phyloP scores from a whole-genome alignment of 2,113 vertebrate genomes.

The Mirounga angustirostris region DNA sequence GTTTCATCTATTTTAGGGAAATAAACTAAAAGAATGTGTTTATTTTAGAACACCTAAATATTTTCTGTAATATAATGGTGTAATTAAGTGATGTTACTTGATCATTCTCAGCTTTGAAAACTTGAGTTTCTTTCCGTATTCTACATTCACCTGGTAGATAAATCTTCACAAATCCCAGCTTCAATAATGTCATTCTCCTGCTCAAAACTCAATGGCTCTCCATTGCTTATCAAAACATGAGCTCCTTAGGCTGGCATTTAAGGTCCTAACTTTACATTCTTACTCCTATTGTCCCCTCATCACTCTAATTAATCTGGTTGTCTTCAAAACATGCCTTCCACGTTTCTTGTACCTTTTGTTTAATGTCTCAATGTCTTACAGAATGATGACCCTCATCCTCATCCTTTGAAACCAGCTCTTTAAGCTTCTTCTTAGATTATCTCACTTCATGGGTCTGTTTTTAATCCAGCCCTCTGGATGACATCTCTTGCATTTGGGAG shows the following conservation, averaged over 20 bases:
- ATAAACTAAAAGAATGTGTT: conserved; percentile 64
- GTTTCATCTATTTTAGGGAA: conserved; percentile 75
- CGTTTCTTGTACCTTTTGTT: background rate
- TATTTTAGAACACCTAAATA: conserved; percentile 50
- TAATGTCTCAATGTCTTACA: background rate
- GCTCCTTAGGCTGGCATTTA: background rate
- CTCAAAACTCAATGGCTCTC: background rate
- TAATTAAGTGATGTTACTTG: conserved; percentile 27
- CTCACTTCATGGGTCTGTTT: background rate
- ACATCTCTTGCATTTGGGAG: background rate
- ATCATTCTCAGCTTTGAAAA: conserved; percentile 19
- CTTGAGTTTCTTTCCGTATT: background rate
- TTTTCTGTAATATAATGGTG: conserved; percentile 13
- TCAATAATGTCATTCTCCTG: background rate
- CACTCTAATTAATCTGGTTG: background rate
- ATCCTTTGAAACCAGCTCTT: background rate
- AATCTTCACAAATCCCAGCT: background rate
- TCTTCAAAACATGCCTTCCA: background rate
- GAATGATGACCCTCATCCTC: background rate
- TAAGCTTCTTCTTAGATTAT: background rate
- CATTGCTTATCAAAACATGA: background rate
- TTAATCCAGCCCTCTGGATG: background rate
- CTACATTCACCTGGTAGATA: background rate
- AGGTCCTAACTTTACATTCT: background rate
- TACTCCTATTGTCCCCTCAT: background rate